Evolutionary conservation across 2,113 vertebrate species (phyloP).

Genomic region (Colossoma macropomum): DNA sequence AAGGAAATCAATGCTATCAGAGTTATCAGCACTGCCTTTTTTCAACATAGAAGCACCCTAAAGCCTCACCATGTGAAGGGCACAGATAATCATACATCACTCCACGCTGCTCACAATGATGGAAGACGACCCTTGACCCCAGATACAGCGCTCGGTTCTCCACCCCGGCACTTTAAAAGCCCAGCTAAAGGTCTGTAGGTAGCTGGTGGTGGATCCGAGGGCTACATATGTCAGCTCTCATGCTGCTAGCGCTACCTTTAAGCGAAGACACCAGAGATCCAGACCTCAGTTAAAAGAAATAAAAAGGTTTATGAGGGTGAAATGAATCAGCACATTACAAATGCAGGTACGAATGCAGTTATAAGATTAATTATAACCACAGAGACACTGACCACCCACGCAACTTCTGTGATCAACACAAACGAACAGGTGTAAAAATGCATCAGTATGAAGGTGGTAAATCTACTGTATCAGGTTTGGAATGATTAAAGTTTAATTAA

Average conservation of each 20-base stretch:
- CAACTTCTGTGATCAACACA: neutral
- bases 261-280: neutral
- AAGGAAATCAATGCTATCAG: slow-evolving; percentile 34
- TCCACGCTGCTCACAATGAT: neutral
- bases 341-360: neutral
- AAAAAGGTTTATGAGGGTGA: neutral
- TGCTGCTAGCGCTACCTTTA: too few relatives aligned
- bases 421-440: neutral
- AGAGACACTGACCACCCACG: neutral
- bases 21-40: slow-evolving; percentile 9
- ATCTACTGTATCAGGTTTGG: neutral
- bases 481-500: too few relatives aligned
- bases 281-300: neutral
- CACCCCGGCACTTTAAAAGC: neutral
- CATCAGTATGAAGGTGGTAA: neutral
- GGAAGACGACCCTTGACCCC: neutral
- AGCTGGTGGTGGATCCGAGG: neutral
- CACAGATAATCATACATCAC: slow-evolving; percentile 17
- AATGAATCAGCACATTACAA: neutral
- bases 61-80: slow-evolving; percentile 3
- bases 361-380: neutral
- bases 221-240: neutral
- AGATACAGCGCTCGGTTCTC: neutral
- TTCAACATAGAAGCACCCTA: slow-evolving; percentile 21
- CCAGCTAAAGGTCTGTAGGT: neutral